Evolutionary conservation across 2,888 invertebrate species (phyloP), one percentile per base, ranked within the genome.

Genomic region (Mamestra brassicae): DNA sequence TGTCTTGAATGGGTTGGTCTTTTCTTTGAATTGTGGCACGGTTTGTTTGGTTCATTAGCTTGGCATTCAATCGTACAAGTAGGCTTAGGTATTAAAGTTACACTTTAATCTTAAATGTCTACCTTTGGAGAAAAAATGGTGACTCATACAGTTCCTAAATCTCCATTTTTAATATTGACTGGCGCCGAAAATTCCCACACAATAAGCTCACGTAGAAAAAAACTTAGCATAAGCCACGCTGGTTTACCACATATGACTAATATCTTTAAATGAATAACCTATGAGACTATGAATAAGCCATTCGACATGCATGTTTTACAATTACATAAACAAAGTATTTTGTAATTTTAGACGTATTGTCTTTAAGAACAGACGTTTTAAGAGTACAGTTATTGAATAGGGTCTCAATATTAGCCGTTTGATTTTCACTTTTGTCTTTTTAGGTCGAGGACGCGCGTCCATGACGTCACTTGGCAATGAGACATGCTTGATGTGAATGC

Each of bases 391-490:
- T 85, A 74, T 76, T 64, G 78, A 75, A 83, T 85, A 84, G 83
- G 80, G 76, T 80, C 76, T 84, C 89, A 86, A 82, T 73, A 76
- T 93, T 93, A 89, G 91, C 89, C 88, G 87, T 88, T 84, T 81
- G 90, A 94, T 94, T 96, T 96, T 95, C 96, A 93, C 96, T 94
- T 92, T 91, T 88, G 87, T 85, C 80, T 89, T 93, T 93, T 87
- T 87, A 87, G 95, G 96, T 95, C 95, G 96, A 96, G 96, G 96
- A 94, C 96, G 90, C 77, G 81, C 81, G 81, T 76, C 50, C 74
- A 88, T 93, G 93, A 93, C 91, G 93, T 93, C 92, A 91, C 54
- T 85, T 85, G 74, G 71, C 87, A 74, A 26, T 71, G 84, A 76
- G 73, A 15, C 52, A 52, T 26, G 74, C n/a, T 69, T 65, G 61